phyloP scores from a whole-genome alignment of 2,113 vertebrate genomes.

The Chrysochloris asiatica region DNA sequence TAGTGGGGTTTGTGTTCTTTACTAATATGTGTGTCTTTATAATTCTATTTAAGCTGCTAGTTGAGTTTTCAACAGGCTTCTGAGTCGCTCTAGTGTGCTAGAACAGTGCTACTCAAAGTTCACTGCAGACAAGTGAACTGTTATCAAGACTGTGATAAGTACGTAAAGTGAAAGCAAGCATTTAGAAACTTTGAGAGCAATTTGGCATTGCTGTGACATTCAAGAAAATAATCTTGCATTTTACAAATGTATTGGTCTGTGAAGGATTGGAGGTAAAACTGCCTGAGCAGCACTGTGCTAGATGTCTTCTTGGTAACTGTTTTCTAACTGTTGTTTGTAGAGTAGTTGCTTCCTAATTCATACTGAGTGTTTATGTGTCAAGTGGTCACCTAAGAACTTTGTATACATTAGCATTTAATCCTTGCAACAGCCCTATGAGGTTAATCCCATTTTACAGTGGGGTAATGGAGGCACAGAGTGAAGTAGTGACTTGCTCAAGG shows the following conservation, averaged over 20 bases:
- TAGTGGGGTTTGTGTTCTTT: conserved; percentile 26
- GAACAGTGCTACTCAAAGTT: conserved; percentile 58
- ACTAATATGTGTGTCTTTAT: not conserved
- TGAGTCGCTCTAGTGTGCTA: not conserved
- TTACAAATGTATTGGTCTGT: not conserved
- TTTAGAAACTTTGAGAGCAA: not conserved
- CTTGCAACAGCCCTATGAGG: conserved; percentile 51
- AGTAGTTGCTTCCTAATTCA: not conserved
- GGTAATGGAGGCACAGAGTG: not conserved
- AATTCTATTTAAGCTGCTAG: not conserved
- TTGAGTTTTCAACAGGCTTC: conserved; percentile 11
- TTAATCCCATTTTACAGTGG: conserved; percentile 27
- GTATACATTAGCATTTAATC: conserved; percentile 61
- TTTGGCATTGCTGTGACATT: not conserved
- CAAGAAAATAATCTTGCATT: conserved; percentile 10
- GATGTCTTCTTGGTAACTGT: not conserved
- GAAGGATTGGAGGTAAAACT: conserved; percentile 18
- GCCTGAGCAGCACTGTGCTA: conserved; percentile 66
- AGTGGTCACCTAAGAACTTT: conserved; percentile 20
- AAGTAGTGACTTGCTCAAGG: not conserved
- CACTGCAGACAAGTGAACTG: not conserved
- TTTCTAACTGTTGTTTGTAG: not conserved
- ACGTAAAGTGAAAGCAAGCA: conserved; percentile 1
- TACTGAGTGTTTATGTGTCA: not conserved
- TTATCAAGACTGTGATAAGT: not conserved